Evolutionary conservation across 2,888 invertebrate species (phyloP).

Genomic region (Neoaliturus tenellus): DNA sequence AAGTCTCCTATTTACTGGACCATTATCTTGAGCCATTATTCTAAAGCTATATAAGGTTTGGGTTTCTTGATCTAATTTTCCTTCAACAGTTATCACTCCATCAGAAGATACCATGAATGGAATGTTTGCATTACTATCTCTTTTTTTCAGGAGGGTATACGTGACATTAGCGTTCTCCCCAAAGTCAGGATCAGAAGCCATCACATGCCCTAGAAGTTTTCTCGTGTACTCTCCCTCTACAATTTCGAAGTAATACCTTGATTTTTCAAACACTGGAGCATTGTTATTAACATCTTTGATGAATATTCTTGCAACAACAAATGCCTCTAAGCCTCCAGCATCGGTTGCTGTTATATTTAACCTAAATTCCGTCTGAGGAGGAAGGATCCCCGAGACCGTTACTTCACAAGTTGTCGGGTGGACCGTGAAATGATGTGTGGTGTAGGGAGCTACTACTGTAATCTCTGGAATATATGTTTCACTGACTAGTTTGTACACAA

Average conservation of each 20-base stretch:
- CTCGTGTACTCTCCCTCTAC: conserved; percentile 86
- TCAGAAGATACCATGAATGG: conserved; percentile 84
- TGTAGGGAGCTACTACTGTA: conserved; percentile 71
- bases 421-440: conserved; percentile 83
- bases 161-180: conserved; percentile 87
- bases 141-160: conserved; percentile 75
- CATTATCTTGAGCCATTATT: conserved; percentile 85
- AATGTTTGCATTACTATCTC: conserved; percentile 70
- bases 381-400: conserved; percentile 81
- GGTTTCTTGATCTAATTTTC: conserved; percentile 85
- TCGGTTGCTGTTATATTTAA: conserved; percentile 87
- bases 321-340: conserved; percentile 83
- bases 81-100: conserved; percentile 83
- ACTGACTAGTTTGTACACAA: conserved; percentile 83
- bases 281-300: conserved; percentile 90
- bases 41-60: conserved; percentile 82
- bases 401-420: conserved; percentile 86
- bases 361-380: conserved; percentile 85
- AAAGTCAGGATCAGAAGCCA: conserved; percentile 87
- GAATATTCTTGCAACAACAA: conserved; percentile 81
- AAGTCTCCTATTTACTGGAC: conserved; percentile 76
- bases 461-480: conserved; percentile 80
- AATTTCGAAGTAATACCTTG: conserved; percentile 89
- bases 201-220: conserved; percentile 83
- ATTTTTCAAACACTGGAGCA: conserved; percentile 87